A percentile compares a stretch with the other conserved stretches of the same genome.
phyloP scores from a whole-genome alignment of 2,888 invertebrate genomes.

The Philereme vetulata region DNA sequence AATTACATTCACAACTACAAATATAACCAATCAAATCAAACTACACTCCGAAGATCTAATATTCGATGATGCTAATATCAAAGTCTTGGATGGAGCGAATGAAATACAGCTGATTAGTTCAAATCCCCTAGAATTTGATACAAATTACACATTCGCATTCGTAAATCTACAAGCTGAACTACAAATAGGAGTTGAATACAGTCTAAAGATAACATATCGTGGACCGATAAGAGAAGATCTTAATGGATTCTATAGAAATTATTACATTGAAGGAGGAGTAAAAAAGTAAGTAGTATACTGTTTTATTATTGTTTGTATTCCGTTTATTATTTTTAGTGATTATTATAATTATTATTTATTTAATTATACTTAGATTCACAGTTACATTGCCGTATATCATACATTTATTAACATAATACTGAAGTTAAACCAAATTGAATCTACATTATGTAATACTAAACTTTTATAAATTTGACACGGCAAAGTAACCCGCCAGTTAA shows the following conservation, averaged over 20 bases:
- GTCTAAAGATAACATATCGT: conserved; percentile 76
- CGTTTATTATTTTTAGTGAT: no score
- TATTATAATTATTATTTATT: no score
- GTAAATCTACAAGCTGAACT: conserved; percentile 71
- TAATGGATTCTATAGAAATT: conserved; percentile 85
- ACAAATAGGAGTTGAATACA: conserved; percentile 62
- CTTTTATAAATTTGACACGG: no score
- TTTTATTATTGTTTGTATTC: not conserved
- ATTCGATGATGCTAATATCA: conserved; percentile 54
- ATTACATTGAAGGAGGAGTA: conserved; percentile 75
- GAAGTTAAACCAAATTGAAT: no score
- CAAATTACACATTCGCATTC: conserved; percentile 73
- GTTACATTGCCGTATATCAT: no score
- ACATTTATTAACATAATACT: no score
- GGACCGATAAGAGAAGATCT: conserved; percentile 83
- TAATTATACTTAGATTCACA: no score
- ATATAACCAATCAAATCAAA: conserved; percentile 61
- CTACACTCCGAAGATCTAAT: conserved; percentile 67
- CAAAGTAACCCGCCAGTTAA: no score
- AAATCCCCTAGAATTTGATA: conserved; percentile 60
- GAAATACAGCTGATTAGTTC: conserved; percentile 44
- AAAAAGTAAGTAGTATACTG: conserved; percentile 73
- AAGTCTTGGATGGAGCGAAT: conserved; percentile 46
- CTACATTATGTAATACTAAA: no score
- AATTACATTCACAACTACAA: conserved; percentile 62